Evolutionary conservation across 1,140 invertebrate genomes (phyloP).

Genomic region (Drosophila carrolli): DNA sequence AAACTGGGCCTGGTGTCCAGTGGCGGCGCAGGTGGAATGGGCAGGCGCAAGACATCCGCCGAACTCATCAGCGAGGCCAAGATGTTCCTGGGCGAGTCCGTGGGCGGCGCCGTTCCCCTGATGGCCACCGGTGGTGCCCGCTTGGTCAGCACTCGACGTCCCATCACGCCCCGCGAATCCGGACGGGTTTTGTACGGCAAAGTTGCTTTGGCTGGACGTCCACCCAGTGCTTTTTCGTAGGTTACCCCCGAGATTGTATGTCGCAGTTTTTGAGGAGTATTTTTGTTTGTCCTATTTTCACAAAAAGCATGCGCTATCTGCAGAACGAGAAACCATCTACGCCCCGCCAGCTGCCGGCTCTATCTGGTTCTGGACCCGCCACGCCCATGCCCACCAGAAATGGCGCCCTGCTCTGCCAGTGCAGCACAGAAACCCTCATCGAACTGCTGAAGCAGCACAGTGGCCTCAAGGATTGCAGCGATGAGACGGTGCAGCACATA

Average conservation of each 20-base stretch:
- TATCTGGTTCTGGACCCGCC: constrained; percentile 35
- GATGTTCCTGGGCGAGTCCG: constrained; percentile 84
- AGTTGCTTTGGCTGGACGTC: constrained; percentile 86
- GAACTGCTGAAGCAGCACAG: constrained; percentile 82
- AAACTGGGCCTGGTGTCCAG: constrained; percentile 26
- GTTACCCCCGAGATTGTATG: constrained; percentile 9
- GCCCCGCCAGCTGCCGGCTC: constrained; percentile 61
- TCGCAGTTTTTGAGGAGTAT: not conserved
- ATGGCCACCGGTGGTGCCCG: constrained; percentile 83
- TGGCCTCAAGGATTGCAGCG: constrained; percentile 80
- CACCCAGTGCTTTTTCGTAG: constrained; percentile 92
- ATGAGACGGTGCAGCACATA: constrained; percentile 80
- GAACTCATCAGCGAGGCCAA: constrained; percentile 92
- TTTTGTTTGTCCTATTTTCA: not conserved
- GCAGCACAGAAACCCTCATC: constrained; percentile 78
- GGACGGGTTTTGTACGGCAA: constrained; percentile 90
- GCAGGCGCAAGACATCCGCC: constrained; percentile 88
- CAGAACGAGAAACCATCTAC: constrained; percentile 68
- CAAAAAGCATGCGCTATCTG: constrained; percentile 72
- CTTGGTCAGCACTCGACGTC: constrained; percentile 89
- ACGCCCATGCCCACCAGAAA: constrained; percentile 48
- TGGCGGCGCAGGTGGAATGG: constrained; percentile 39
- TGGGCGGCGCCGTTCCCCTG: constrained; percentile 22
- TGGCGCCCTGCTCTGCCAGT: constrained; percentile 75
- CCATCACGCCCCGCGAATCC: constrained; percentile 92